Evolutionary conservation across 2,888 invertebrate genomes (phyloP).

Genomic region (Mamestra brassicae): DNA sequence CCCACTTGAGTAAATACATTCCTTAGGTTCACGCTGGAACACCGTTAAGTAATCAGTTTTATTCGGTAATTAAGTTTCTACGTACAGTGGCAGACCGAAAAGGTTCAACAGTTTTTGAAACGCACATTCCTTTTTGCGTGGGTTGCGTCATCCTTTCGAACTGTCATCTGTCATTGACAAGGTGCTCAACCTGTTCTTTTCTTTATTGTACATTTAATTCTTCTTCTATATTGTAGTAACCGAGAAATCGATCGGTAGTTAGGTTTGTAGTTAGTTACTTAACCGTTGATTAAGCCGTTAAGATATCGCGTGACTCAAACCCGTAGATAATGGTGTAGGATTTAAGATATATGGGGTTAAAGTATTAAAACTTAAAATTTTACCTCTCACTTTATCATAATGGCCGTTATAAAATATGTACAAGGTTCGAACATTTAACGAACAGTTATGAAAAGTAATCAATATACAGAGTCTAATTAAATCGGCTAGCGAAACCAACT

Average conservation of each 20-base stretch:
- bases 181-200: neutral
- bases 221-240: conserved; percentile 21
- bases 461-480: neutral
- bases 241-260: conserved; percentile 34
- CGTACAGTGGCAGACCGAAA: neutral
- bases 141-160: neutral
- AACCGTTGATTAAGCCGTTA: conserved; percentile 59
- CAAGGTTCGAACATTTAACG: conserved; percentile 1
- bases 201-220: conserved; percentile 8
- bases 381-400: conserved; percentile 17
- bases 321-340: conserved; percentile 42
- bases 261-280: conserved; percentile 36
- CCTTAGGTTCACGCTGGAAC: conserved; percentile 37
- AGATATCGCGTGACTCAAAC: conserved; percentile 52
- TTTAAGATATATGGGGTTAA: conserved; percentile 26
- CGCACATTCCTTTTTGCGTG: neutral
- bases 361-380: conserved; percentile 24
- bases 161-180: neutral
- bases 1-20: conserved; percentile 59
- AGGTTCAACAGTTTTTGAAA: neutral
- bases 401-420: conserved; percentile 2
- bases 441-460: neutral
- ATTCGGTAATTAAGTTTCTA: conserved; percentile 44
- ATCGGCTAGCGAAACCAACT: neutral
- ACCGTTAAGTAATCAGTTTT: conserved; percentile 50